phyloP scores from a whole-genome alignment of 2,113 vertebrate species.

The Empidonax traillii region DNA sequence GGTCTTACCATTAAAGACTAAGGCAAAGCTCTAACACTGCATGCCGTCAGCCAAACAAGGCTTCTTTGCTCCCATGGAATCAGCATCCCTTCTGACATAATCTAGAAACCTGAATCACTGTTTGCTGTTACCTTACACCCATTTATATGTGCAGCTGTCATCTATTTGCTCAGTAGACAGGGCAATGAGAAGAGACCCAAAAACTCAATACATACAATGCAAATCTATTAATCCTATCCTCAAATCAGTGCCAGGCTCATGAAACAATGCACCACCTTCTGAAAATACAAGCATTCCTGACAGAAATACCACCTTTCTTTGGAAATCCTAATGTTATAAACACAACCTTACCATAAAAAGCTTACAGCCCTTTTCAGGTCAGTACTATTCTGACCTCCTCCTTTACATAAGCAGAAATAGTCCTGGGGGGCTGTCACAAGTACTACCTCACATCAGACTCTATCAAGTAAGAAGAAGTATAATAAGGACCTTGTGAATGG shows the following conservation, averaged over 20 bases:
- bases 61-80: constrained; percentile 1
- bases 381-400: neutral
- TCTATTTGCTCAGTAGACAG: neutral
- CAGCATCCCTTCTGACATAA: neutral
- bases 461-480: neutral
- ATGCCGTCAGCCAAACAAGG: neutral
- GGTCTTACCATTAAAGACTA: neutral
- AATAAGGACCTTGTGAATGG: neutral
- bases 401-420: neutral
- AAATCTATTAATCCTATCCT: neutral
- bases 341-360: neutral
- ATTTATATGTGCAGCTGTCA: neutral
- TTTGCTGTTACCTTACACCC: neutral
- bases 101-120: constrained; percentile 26
- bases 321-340: neutral
- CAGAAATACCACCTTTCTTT: neutral
- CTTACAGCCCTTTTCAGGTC: neutral
- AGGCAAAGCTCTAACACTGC: neutral
- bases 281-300: neutral
- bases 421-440: neutral
- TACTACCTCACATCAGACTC: neutral
- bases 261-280: neutral
- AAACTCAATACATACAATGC: neutral
- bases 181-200: neutral
- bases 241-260: neutral